Base-by-base conservation (phyloP, 2,113 vertebrate species). In the Cardinalis cardinalis region DNA sequence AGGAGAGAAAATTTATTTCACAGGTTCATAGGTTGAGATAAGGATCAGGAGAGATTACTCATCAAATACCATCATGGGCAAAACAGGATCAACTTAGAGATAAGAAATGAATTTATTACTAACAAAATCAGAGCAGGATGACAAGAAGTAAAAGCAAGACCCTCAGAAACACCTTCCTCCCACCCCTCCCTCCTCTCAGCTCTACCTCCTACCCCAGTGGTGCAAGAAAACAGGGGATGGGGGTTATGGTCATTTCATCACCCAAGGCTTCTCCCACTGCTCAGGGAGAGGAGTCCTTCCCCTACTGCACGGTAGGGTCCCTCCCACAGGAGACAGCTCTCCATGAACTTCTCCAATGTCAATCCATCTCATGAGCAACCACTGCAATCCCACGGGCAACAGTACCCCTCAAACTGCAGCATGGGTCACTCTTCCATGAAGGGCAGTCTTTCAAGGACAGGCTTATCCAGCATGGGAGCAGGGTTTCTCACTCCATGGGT, bases 321-420 rank as follows among this genome's bases (percentile, higher is more conserved):
- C 34, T 64, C 24, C 10, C 51, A 64, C 16, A 56, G 12, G 10
- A 84, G 24, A 55, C 24, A 64, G 10, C 8, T 73, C 41, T 73
- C 6, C 12, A 24, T 64, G 1, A 84, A 56, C 34, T 56, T 48
- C n/a, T 48, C 34, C 34, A 48, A 6, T 0, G 0, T 25, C 29
- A 56, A 25, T 41, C 34, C 41, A 48, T 34, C 24, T 73, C 19
- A 40, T 1, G 2, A 82, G n/a, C 24, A 73, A n/a, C 49, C n/a
- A 14, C n/a, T 55, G 49, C 49, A 64, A 64, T n/a, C 49, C 28
- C 40, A 28, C 18, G n/a, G 68, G 40, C 21, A 63, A 9, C 23
- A 63, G 58, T 38, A 38, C 6, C 7, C 14, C 40, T 55, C 34
- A 46, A 10, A 48, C 12, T 55, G 41, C n/a, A 55, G 58, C 8